Evolutionary conservation across 1,140 invertebrate genomes (phyloP).

Genomic region (Contarinia nasturtii): DNA sequence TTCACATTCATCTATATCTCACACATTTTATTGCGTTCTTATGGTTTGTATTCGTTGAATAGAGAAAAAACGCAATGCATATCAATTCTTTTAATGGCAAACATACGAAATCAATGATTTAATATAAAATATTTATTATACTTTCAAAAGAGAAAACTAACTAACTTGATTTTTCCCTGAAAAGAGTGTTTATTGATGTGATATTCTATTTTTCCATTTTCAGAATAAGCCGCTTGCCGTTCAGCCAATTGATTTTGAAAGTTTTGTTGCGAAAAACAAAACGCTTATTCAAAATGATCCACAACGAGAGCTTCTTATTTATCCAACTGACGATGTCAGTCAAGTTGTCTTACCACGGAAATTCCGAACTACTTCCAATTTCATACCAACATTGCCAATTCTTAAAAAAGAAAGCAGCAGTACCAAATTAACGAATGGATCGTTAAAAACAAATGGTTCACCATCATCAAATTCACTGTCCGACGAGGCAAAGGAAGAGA

Average conservation of each 20-base stretch:
- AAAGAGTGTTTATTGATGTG: too few species aligned
- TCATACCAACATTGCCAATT: slow-evolving; percentile 33
- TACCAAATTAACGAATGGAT: neutral
- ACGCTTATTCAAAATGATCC: slow-evolving; percentile 84
- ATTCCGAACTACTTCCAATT: slow-evolving; percentile 53
- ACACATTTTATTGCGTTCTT: too few species aligned
- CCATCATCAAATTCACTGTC: neutral
- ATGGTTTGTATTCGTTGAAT: too few species aligned
- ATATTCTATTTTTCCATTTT: slow-evolving; percentile 16
- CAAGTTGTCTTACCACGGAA: slow-evolving; percentile 56
- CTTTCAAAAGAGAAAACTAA: neutral
- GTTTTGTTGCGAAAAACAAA: slow-evolving; percentile 74
- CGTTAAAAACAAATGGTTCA: neutral
- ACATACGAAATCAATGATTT: too few species aligned
- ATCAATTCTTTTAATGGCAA: too few species aligned
- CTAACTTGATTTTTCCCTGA: neutral
- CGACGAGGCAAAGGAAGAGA: neutral
- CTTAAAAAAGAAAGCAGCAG: slow-evolving; percentile 1
- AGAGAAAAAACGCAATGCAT: too few species aligned
- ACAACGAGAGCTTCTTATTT: slow-evolving; percentile 69
- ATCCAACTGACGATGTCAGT: slow-evolving; percentile 81
- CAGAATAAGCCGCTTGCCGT: slow-evolving; percentile 59
- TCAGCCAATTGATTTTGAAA: slow-evolving; percentile 79
- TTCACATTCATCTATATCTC: too few species aligned
- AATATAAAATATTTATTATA: neutral